Evolutionary conservation across 1,140 invertebrate genomes (phyloP).

Genomic region (Leptopilina clavipes): DNA sequence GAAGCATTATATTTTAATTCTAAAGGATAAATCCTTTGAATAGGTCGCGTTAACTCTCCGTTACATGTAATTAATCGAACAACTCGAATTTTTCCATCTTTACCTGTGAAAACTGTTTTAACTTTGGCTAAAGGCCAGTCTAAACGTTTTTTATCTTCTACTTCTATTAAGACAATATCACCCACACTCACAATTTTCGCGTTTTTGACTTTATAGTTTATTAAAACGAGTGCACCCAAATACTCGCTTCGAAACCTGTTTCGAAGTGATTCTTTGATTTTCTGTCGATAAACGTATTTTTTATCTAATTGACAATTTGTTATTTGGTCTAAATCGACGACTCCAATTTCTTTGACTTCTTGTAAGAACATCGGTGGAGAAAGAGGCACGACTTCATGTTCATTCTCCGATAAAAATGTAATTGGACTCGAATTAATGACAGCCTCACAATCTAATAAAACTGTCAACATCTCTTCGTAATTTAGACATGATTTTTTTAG

Average conservation of each 20-base stretch:
- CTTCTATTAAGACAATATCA: constrained; percentile 31
- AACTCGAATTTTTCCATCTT: neutral
- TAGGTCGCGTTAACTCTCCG: neutral
- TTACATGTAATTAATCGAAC: neutral
- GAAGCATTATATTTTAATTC: neutral
- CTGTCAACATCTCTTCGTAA: constrained; percentile 61
- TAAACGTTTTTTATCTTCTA: constrained; percentile 19
- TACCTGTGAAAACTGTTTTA: neutral
- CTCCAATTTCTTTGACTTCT: constrained; percentile 42
- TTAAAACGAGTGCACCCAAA: neutral
- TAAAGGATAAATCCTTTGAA: constrained; percentile 31
- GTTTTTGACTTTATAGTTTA: neutral
- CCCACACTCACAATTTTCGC: neutral
- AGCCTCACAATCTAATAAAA: constrained; percentile 60
- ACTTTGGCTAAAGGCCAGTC: constrained; percentile 34
- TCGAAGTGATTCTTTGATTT: constrained; percentile 43
- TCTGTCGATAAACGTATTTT: constrained; percentile 36
- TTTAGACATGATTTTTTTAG: too few relatives aligned
- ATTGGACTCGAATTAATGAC: constrained; percentile 64
- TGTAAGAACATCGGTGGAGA: constrained; percentile 51
- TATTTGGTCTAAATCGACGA: constrained; percentile 47
- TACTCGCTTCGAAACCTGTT: constrained; percentile 44
- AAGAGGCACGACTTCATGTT: constrained; percentile 34
- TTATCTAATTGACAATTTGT: constrained; percentile 34
- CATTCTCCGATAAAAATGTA: constrained; percentile 57